Conservation (phyloP, 2,888 invertebrate genomes). For the Tridacna gigas region DNA sequence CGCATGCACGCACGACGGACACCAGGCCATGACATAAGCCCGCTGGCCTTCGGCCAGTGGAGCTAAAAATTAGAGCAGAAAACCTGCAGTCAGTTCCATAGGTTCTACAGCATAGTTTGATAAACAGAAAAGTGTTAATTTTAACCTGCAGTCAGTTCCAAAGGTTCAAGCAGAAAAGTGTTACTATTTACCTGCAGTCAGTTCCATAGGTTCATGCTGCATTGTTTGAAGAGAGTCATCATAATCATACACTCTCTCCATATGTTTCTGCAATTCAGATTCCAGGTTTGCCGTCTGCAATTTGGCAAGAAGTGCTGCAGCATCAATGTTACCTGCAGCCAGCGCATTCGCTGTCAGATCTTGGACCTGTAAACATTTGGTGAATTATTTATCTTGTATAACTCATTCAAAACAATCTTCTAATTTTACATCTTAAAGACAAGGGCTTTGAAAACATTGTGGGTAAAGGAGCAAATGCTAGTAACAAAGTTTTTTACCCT, state of each 20-base stretch:
- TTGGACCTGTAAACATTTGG: slow-evolving; percentile 46
- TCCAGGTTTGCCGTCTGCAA: slow-evolving; percentile 51
- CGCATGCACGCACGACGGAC: too few relatives aligned
- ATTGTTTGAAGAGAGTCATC: slow-evolving; percentile 56
- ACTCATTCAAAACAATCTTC: background rate
- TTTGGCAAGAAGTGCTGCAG: slow-evolving; percentile 62
- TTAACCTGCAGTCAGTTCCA: background rate
- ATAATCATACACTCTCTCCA: slow-evolving; percentile 48
- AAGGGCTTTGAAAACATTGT: background rate
- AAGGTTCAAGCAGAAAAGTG: background rate
- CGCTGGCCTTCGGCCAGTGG: too few relatives aligned
- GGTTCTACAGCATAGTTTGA: too few relatives aligned
- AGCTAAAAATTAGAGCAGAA: too few relatives aligned
- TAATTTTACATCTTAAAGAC: background rate
- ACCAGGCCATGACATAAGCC: too few relatives aligned
- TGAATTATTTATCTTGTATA: background rate
- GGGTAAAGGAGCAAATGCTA: too few relatives aligned
- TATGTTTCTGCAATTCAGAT: slow-evolving; percentile 57
- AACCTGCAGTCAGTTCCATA: background rate
- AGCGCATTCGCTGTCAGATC: slow-evolving; percentile 60
- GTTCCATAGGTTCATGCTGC: slow-evolving; percentile 64
- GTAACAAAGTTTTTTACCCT: too few relatives aligned
- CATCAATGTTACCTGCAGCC: slow-evolving; percentile 56
- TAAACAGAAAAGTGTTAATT: background rate
- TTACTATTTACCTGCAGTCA: slow-evolving; percentile 48